phyloP scores from a whole-genome alignment of 2,113 vertebrate genomes.

The Dissostichus mawsoni region DNA sequence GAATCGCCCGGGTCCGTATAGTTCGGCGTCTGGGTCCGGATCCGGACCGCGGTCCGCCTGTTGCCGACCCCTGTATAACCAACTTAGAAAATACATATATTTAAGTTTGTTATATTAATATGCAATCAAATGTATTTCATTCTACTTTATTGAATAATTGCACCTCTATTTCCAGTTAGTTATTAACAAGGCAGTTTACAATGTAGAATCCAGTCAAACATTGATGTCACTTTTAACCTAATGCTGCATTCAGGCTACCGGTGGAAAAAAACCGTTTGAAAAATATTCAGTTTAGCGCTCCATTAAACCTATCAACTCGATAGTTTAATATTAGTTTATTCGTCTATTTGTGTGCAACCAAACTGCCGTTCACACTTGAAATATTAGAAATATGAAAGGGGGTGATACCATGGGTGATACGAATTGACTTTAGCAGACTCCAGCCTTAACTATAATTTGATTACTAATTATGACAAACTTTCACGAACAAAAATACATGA shows the following conservation, averaged over 20 bases:
- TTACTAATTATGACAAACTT: not conserved
- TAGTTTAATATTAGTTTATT: not conserved
- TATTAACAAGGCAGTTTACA: too few species aligned
- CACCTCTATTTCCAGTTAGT: too few species aligned
- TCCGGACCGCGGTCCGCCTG: too few species aligned
- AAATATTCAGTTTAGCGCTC: not conserved
- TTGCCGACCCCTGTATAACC: too few species aligned
- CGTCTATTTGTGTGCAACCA: not conserved
- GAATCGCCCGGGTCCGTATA: too few species aligned
- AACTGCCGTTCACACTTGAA: not conserved
- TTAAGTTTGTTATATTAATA: too few species aligned
- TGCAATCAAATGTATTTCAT: too few species aligned
- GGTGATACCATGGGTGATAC: not conserved
- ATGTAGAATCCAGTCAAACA: too few species aligned
- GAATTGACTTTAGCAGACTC: not conserved
- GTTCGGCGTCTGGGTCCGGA: too few species aligned
- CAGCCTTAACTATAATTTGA: not conserved
- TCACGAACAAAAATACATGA: not conserved
- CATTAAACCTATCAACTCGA: not conserved
- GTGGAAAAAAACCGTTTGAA: not conserved
- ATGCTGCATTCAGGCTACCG: not conserved
- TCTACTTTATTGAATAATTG: too few species aligned
- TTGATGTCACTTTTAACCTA: too few species aligned
- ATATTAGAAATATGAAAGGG: not conserved
- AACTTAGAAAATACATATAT: too few species aligned